Evolutionary conservation across 1,140 invertebrate species (phyloP).

Genomic region (Chrysoperla carnea): DNA sequence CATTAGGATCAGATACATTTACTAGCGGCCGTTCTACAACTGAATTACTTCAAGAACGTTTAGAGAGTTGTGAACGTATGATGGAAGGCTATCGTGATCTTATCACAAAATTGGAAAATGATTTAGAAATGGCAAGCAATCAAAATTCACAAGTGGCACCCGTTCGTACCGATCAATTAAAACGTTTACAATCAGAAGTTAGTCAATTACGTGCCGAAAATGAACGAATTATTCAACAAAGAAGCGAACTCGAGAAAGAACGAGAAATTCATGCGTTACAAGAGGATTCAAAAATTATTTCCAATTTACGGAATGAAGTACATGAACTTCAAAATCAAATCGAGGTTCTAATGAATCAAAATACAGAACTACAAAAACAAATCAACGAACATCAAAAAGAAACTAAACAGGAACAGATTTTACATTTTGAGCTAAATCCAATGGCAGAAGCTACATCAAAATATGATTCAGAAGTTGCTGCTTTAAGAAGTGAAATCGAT

Average conservation of each 20-base stretch:
- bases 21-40: slow-evolving; percentile 3
- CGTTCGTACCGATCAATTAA: slow-evolving; percentile 17
- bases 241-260: slow-evolving; percentile 42
- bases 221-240: slow-evolving; percentile 33
- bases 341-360: too few relatives aligned
- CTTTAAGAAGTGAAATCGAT: slow-evolving; percentile 40
- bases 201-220: slow-evolving; percentile 32
- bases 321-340: too few relatives aligned
- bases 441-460: slow-evolving; percentile 43
- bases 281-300: neutral
- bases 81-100: slow-evolving; percentile 49
- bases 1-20: neutral
- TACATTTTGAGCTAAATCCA: slow-evolving; percentile 58
- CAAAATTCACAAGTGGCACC: slow-evolving; percentile 5
- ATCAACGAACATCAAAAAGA: slow-evolving; percentile 23
- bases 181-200: slow-evolving; percentile 27
- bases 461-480: slow-evolving; percentile 8
- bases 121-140: slow-evolving; percentile 25
- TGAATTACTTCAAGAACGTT: slow-evolving; percentile 26
- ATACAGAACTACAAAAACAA: too few relatives aligned
- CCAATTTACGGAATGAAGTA: too few relatives aligned
- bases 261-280: slow-evolving; percentile 40
- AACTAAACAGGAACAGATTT: slow-evolving; percentile 29
- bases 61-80: slow-evolving; percentile 43
- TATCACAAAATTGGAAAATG: slow-evolving; percentile 42